Conservation (phyloP, 1,140 invertebrate species). For the Nasonia longicornis region DNA sequence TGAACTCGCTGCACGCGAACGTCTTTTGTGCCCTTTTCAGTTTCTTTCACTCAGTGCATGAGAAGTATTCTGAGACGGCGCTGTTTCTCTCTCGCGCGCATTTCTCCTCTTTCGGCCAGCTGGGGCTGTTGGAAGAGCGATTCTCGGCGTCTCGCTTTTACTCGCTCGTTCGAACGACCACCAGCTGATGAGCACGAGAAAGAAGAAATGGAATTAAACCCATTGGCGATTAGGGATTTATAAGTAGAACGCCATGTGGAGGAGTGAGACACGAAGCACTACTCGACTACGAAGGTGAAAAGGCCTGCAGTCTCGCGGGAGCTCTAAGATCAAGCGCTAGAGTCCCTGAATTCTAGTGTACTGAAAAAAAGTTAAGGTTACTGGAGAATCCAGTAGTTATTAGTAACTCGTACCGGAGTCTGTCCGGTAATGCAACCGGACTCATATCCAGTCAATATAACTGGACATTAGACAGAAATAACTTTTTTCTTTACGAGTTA, state of each 20-base stretch:
- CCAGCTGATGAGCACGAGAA: constrained; percentile 27
- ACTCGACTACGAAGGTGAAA: too few relatives aligned
- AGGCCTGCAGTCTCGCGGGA: too few relatives aligned
- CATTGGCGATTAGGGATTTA: constrained; percentile 55
- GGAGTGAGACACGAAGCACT: too few relatives aligned
- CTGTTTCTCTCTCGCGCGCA: constrained; percentile 41
- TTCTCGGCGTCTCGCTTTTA: constrained; percentile 39
- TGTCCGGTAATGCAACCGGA: too few relatives aligned
- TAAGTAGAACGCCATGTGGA: constrained; percentile 45
- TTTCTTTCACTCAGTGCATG: not conserved
- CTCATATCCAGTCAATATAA: too few relatives aligned
- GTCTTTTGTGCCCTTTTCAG: not conserved
- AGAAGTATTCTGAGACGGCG: not conserved
- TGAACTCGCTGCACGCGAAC: not conserved
- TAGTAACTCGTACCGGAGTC: too few relatives aligned
- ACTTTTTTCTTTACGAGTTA: too few relatives aligned
- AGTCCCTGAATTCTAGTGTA: too few relatives aligned
- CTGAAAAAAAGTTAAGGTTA: too few relatives aligned
- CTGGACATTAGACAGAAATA: too few relatives aligned
- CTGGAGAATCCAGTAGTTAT: too few relatives aligned
- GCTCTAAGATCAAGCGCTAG: too few relatives aligned
- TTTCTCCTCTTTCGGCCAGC: constrained; percentile 13
- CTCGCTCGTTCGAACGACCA: constrained; percentile 46
- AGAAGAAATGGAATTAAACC: constrained; percentile 55
- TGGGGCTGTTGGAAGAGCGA: not conserved